These are phyloP conservation scores for Hartigia nigra DNA, from an alignment of 2,888 invertebrate species.

Conservation along the genomic window DNA sequence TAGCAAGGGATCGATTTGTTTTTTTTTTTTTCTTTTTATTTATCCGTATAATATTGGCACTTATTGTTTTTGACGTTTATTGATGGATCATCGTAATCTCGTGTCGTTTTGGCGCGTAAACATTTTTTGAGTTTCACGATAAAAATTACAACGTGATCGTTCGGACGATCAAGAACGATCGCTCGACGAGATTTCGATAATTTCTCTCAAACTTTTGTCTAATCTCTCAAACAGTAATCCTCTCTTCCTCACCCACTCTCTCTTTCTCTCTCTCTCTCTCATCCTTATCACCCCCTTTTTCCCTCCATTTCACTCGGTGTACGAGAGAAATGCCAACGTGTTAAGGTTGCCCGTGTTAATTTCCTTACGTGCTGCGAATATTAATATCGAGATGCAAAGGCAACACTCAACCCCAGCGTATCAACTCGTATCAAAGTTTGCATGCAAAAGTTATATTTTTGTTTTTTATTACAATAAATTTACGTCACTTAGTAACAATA, in stretches of 20 bases:
- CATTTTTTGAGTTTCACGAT: background rate
- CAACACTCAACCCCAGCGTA: background rate
- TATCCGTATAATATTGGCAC: no score
- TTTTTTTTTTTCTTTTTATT: no score
- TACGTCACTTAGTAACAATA: background rate
- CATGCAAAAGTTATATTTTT: background rate
- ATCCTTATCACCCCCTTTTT: background rate
- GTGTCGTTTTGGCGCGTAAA: no score
- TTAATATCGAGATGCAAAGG: background rate
- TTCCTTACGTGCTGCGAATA: background rate
- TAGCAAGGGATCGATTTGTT: no score
- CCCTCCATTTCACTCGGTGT: background rate
- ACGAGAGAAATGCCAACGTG: background rate
- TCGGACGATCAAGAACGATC: background rate
- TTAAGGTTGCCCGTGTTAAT: background rate
- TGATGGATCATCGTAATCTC: no score
- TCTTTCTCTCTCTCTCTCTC: background rate
- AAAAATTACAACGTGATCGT: no score
- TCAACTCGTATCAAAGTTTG: background rate
- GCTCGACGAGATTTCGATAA: background rate
- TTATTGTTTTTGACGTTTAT: no score
- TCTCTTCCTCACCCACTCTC: background rate
- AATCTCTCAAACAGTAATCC: background rate
- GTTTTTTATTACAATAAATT: background rate
- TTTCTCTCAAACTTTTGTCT: background rate